Conservation (phyloP, 2,888 invertebrate species). For the Lasioglossum figueresi region DNA sequence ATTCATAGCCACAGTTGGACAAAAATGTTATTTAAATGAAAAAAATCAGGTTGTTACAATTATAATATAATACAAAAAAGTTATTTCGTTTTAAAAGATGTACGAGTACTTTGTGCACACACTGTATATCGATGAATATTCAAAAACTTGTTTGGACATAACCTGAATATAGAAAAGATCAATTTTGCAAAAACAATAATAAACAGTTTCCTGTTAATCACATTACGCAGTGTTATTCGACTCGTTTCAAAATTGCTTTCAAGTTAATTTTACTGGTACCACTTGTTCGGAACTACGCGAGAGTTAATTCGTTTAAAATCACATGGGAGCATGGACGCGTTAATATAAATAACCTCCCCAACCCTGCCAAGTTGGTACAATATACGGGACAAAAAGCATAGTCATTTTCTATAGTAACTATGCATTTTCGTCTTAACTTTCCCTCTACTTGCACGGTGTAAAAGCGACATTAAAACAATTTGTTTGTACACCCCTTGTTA, state of each 20-base stretch:
- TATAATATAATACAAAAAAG: too few species aligned
- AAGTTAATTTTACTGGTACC: neutral
- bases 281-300: neutral
- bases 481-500: neutral
- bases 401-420: neutral
- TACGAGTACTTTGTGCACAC: too few species aligned
- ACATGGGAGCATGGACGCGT: neutral
- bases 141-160: neutral
- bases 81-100: too few species aligned
- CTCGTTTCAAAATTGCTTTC: neutral
- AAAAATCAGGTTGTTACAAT: too few species aligned
- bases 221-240: neutral
- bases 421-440: neutral
- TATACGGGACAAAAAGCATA: neutral
- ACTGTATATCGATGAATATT: too few species aligned
- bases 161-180: neutral
- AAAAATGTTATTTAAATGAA: too few species aligned
- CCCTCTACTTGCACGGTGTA: neutral
- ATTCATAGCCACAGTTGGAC: too few species aligned
- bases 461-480: neutral
- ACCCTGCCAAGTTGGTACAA: neutral
- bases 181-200: neutral
- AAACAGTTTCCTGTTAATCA: neutral
- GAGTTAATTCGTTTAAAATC: neutral
- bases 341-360: neutral